Conservation (phyloP, 2,888 invertebrate species). For the Spilarctia lutea region DNA sequence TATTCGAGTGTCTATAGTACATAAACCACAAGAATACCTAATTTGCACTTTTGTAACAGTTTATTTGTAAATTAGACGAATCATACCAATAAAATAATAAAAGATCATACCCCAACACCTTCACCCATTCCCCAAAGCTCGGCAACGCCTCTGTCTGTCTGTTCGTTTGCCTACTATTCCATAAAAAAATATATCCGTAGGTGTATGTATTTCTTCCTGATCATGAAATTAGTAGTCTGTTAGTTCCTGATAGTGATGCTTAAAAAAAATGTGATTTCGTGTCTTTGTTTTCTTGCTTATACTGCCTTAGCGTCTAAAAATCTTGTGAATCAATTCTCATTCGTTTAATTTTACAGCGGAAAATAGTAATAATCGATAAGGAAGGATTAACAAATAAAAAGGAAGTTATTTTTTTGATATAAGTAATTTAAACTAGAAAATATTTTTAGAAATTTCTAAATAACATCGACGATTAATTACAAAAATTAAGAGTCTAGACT, state of each 20-base stretch:
- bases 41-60: background rate
- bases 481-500: too few relatives aligned
- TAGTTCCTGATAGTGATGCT: background rate
- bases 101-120: too few relatives aligned
- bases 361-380: background rate
- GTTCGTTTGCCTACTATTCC: too few relatives aligned
- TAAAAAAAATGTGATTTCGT: background rate
- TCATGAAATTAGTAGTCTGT: background rate
- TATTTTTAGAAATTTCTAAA: background rate
- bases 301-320: background rate
- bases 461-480: too few relatives aligned
- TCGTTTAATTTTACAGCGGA: background rate
- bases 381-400: background rate
- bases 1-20: too few relatives aligned
- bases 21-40: background rate
- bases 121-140: too few relatives aligned
- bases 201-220: background rate
- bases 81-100: too few relatives aligned
- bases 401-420: too few relatives aligned
- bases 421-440: too few relatives aligned
- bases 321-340: background rate
- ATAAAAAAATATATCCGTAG: too few relatives aligned
- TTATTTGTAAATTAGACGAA: background rate
- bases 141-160: too few relatives aligned
- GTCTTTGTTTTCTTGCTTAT: background rate